These are phyloP conservation scores for Carabus problematicus DNA, from an alignment of 2,888 invertebrate genomes.

Conservation along the genomic window DNA sequence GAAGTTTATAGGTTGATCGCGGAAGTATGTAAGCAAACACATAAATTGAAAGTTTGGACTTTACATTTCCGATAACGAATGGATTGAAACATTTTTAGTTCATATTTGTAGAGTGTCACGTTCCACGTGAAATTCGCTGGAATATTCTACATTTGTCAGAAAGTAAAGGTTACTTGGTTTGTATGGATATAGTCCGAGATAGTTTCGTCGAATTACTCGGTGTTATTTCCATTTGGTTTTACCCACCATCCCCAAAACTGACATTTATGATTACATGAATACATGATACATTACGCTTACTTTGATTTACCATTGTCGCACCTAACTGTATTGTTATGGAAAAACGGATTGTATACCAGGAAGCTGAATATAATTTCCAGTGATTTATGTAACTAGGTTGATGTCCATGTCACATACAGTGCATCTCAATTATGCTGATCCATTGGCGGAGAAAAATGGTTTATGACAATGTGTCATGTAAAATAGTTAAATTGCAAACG, in stretches of 20 bases:
- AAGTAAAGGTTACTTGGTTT: background rate
- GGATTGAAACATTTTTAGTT: conserved; percentile 8
- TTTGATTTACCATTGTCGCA: no score
- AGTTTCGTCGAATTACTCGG: background rate
- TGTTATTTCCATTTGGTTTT: no score
- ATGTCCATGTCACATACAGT: background rate
- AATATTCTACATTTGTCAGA: background rate
- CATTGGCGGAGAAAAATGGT: background rate
- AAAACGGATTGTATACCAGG: no score
- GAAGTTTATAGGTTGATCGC: background rate
- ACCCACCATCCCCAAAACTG: no score
- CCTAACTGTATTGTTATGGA: no score
- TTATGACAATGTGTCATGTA: background rate
- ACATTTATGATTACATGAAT: no score
- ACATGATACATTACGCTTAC: no score
- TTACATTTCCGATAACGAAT: conserved; percentile 11
- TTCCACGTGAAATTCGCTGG: no score
- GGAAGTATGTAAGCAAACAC: conserved; percentile 7
- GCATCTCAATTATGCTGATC: conserved; percentile 1
- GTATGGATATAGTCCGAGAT: background rate
- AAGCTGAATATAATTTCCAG: background rate
- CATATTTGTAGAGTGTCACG: background rate
- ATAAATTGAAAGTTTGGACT: conserved; percentile 6
- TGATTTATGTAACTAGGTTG: conserved; percentile 3
- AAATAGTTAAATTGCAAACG: no score